Base-by-base conservation (phyloP, 2,113 vertebrate genomes). In the Myiozetetes cayanensis region DNA sequence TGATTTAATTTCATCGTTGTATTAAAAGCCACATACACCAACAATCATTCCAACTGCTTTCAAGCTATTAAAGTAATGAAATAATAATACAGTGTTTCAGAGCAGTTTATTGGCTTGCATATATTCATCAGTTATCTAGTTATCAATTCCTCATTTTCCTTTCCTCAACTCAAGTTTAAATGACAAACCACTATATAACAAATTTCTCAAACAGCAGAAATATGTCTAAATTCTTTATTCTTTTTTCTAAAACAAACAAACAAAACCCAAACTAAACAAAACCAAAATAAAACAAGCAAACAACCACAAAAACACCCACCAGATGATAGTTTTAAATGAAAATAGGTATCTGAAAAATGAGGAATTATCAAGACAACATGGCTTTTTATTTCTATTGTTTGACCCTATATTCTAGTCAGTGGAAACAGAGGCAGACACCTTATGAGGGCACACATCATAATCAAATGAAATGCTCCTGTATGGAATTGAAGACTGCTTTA, bases 11-110 rank as follows among this genome's bases (percentile, higher is more conserved):
- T 96, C 20, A 73, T 94, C 1, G 4, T 90, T 96, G 49, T 90
- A 74, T 97, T 89, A 95, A 96, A 97, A 96, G 47, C 76, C 63
- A 91, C n/a, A 89, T 95, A 97, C 85, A 78, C n/a, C 68, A 92
- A 93, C 44, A 80, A 65, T 94, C 65, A 88, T 87, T 91, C 41
- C 41, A 66, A 95, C 23, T 87, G 63, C 49, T 86, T 95, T 96
- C 83, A 95, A 95, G 89, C 67, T 82, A 75, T 94, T 94, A 93
- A 85, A 88, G 67, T 97, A 96, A 96, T 92, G 89, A 96, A 96
- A 92, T 85, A 94, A 86, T 94, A 94, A 95, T 91, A 73, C 20
- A 21, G 55, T 89, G 35, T 88, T 90, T 84, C 89, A 39, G 87
- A 92, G 65, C 25, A 76, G 74, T 94, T 97, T 89, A 95, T 78